Evolutionary conservation across 2,113 vertebrate genomes (phyloP).

Genomic region (Aspidoscelis tigris): DNA sequence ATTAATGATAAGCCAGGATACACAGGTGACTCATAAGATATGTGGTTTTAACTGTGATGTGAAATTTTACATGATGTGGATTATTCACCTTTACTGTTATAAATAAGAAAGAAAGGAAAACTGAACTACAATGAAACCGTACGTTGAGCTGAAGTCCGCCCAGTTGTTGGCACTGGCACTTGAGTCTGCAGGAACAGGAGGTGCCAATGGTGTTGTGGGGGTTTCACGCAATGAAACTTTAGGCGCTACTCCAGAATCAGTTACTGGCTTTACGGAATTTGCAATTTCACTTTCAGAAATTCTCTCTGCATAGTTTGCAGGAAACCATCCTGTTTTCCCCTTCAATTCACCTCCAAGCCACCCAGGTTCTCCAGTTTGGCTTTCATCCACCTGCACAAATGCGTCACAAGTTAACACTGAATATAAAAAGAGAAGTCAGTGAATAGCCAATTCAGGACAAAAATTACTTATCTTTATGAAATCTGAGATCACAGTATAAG

Average conservation of each 20-base stretch:
- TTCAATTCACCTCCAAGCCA: constrained; percentile 96
- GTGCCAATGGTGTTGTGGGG: constrained; percentile 52
- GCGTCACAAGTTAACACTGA: constrained; percentile 31
- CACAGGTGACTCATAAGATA: neutral
- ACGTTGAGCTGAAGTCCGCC: constrained; percentile 99
- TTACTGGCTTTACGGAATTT: constrained; percentile 74
- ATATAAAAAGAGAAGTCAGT: no score
- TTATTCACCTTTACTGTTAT: constrained; percentile 22
- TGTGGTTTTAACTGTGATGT: neutral
- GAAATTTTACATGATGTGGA: neutral
- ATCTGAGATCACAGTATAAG: no score
- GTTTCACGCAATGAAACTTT: constrained; percentile 78
- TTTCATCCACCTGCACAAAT: constrained; percentile 90
- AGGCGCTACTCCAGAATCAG: constrained; percentile 67
- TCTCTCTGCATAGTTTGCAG: constrained; percentile 96
- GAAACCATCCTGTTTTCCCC: constrained; percentile 97
- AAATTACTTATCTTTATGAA: no score
- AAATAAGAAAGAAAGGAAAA: constrained; percentile 6
- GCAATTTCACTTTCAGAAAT: constrained; percentile 91
- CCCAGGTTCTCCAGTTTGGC: constrained; percentile 95
- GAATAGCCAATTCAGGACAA: no score
- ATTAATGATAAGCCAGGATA: neutral
- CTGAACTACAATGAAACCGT: constrained; percentile 62
- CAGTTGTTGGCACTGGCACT: constrained; percentile 89
- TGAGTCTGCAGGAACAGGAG: constrained; percentile 66